These are phyloP conservation scores for Lymantria monacha DNA, from an alignment of 2,888 invertebrate genomes.

Conservation along the genomic window DNA sequence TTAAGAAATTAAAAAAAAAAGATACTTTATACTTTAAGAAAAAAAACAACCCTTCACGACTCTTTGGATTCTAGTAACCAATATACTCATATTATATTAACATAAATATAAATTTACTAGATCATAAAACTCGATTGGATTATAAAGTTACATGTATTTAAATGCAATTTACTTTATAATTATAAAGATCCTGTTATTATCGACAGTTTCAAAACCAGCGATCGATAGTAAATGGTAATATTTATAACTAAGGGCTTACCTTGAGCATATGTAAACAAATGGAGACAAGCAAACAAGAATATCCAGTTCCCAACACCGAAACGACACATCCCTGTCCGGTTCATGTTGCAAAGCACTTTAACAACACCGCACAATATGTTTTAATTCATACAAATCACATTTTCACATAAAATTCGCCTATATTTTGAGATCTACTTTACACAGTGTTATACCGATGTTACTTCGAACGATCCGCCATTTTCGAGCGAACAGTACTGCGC, in stretches of 20 bases:
- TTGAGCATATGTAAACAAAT: conserved; percentile 81
- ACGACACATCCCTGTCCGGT: conserved; percentile 74
- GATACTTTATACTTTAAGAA: too few species aligned
- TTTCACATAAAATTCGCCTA: conserved; percentile 70
- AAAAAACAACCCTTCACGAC: too few species aligned
- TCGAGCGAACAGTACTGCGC: conserved; percentile 59
- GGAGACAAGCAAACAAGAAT: conserved; percentile 68
- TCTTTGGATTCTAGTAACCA: too few species aligned
- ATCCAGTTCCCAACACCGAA: conserved; percentile 77
- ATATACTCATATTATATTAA: too few species aligned
- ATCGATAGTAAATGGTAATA: conserved; percentile 68
- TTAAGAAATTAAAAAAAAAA: too few species aligned
- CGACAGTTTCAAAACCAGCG: conserved; percentile 32
- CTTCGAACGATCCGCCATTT: conserved; percentile 66
- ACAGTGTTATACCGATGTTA: conserved; percentile 39
- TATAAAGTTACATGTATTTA: neutral
- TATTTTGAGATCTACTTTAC: conserved; percentile 48
- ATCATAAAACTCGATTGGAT: too few species aligned
- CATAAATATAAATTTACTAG: too few species aligned
- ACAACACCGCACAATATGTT: conserved; percentile 65
- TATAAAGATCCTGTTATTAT: conserved; percentile 20
- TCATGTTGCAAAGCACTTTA: conserved; percentile 67
- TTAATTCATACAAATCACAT: conserved; percentile 80
- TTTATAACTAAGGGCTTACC: conserved; percentile 71
- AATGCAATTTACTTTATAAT: conserved; percentile 24